These are phyloP conservation scores for Myripristis jacobus DNA, from an alignment of 2,797 vertebrate species.

Conservation along the genomic window DNA sequence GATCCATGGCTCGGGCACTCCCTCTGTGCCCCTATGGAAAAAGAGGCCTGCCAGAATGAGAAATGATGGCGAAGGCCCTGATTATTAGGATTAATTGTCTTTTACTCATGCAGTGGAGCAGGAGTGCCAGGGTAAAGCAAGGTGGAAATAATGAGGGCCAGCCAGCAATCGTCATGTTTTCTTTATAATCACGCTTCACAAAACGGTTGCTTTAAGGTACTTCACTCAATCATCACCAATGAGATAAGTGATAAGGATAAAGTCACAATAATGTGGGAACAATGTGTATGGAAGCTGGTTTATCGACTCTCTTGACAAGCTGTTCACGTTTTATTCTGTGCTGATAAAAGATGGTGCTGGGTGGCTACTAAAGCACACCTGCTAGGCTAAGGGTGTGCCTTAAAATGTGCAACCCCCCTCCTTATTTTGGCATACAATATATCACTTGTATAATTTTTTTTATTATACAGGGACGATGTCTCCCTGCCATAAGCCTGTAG, in stretches of 20 bases:
- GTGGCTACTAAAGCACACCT: slow-evolving; percentile 65
- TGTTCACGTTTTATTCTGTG: slow-evolving; percentile 40
- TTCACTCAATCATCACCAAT: slow-evolving; percentile 76
- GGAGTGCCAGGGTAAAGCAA: slow-evolving; percentile 90
- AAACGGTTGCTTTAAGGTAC: slow-evolving; percentile 83
- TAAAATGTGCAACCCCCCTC: slow-evolving; percentile 65
- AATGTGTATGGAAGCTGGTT: slow-evolving; percentile 25
- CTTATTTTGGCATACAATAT: slow-evolving; percentile 58
- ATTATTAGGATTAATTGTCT: slow-evolving; percentile 99
- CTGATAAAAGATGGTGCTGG: slow-evolving; percentile 48
- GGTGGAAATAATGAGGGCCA: slow-evolving; percentile 91
- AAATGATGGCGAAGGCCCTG: slow-evolving; percentile 90
- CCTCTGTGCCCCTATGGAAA: slow-evolving; percentile 91
- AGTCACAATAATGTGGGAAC: slow-evolving; percentile 76
- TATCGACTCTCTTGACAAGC: slow-evolving; percentile 35
- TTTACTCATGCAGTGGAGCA: slow-evolving; percentile 93
- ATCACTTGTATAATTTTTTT: slow-evolving; percentile 59
- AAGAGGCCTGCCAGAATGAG: slow-evolving; percentile 98
- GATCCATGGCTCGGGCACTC: slow-evolving; percentile 85
- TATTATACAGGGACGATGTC: slow-evolving; percentile 47
- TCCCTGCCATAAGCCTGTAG: slow-evolving; percentile 12
- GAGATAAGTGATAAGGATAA: slow-evolving; percentile 69
- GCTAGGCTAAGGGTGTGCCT: slow-evolving; percentile 56
- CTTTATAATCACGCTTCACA: slow-evolving; percentile 81
- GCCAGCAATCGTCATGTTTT: slow-evolving; percentile 87